Evolutionary conservation across 1,140 invertebrate species (phyloP).

Genomic region (Euura lappo): DNA sequence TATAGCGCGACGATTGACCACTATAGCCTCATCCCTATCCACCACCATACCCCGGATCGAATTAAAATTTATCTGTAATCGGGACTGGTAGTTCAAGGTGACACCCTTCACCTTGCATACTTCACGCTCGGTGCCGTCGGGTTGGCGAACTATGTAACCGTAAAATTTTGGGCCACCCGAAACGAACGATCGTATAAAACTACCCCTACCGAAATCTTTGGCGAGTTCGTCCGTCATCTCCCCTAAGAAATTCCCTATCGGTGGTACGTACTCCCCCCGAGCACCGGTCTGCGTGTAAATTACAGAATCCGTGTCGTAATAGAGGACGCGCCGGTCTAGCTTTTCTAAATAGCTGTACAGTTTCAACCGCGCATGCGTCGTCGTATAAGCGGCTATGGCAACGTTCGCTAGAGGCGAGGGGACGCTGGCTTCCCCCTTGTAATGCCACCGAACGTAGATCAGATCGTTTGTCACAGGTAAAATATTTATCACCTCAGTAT

Average conservation of each 20-base stretch:
- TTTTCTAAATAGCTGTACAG: conserved; percentile 49
- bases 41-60: neutral
- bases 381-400: conserved; percentile 48
- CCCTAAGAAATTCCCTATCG: conserved; percentile 39
- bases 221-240: conserved; percentile 42
- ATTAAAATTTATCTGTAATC: neutral
- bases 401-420: conserved; percentile 39
- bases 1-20: no score
- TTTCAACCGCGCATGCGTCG: conserved; percentile 49
- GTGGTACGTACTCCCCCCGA: conserved; percentile 22
- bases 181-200: conserved; percentile 32
- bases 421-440: conserved; percentile 25
- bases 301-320: conserved; percentile 54
- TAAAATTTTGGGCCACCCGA: conserved; percentile 27
- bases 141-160: conserved; percentile 12
- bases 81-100: conserved; percentile 15
- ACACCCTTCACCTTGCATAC: conserved; percentile 30
- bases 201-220: conserved; percentile 24
- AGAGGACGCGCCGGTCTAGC: conserved; percentile 42
- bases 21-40: no score
- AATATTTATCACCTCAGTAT: conserved; percentile 28
- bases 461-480: conserved; percentile 33
- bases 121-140: neutral
- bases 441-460: conserved; percentile 34
- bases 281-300: conserved; percentile 31